Evolutionary conservation across 2,113 vertebrate species (phyloP), one percentile per base, ranked within the genome.

Genomic region (Gallinago undulata): DNA sequence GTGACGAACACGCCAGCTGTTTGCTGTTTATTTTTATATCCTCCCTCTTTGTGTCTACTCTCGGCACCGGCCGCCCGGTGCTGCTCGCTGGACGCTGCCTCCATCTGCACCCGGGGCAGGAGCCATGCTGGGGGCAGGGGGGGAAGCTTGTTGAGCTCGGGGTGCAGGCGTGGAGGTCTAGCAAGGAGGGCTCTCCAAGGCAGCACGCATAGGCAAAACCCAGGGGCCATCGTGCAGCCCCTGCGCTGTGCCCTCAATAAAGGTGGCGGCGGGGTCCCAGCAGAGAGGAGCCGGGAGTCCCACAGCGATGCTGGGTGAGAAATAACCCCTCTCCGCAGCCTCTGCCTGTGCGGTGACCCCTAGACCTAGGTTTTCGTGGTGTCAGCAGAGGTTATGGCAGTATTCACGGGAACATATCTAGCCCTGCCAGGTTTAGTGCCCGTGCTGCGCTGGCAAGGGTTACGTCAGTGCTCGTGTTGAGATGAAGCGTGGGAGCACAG

Each of bases 11-110:
- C 0, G 13, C 92, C 96, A 96, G 96, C 94, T 97, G 94, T 95
- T 96, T 63, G 59, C 33, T 72, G 48, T 39, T 70, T 94, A 86
- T 95, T 96, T 96, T 92, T 96, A 88, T 51, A 86, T 50, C 63
- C 67, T 60, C 57, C 37, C 28, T 37, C 45, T 78, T 50, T 1
- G 2, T 18, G 8, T 92, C 68, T 56, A 6, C 60, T 72, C 41
- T 19, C 2, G 1, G 74, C 78, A 56, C 33, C 0, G 0, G 4
- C 53, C 87, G 68, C 68, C 76, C 4, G 0, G 27, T 75, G 73
- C 53, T 2, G 7, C 15, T 43, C 2, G 0, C 62, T 51, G 75
- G 51, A 30, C 2, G 1, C 37, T 60, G 63, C 45, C 74, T 50
- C 37, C 7, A 0, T 27, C 35, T 22, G 3, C 45, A 14, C 31